A percentile compares a stretch with the other conserved stretches of the same genome.
Evolutionary conservation across 2,888 invertebrate species (phyloP).

Genomic region (Cheilosia variabilis): DNA sequence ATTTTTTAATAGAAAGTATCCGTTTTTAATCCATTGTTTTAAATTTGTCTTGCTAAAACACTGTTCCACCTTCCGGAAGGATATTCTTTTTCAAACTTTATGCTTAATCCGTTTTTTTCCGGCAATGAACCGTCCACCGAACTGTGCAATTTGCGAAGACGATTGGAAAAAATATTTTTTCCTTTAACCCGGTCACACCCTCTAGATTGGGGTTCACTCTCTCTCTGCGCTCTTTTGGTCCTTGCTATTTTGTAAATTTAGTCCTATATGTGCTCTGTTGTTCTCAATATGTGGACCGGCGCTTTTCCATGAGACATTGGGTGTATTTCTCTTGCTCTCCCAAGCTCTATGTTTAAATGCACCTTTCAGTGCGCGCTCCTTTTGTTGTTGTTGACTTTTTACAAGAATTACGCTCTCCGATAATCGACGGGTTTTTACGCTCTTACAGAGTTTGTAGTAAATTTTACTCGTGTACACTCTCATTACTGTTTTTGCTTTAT

Average conservation of each 20-base stretch:
- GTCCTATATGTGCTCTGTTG: slow-evolving; percentile 21
- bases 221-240: slow-evolving; percentile 59
- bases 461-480: slow-evolving; percentile 56
- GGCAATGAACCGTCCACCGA: slow-evolving; percentile 70
- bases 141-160: slow-evolving; percentile 72
- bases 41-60: slow-evolving; percentile 8
- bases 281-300: slow-evolving; percentile 31
- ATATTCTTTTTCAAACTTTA: slow-evolving; percentile 17
- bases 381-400: slow-evolving; percentile 70
- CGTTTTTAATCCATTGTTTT: neutral
- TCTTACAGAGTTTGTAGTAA: slow-evolving; percentile 67
- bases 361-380: slow-evolving; percentile 39
- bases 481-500: slow-evolving; percentile 29
- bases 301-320: slow-evolving; percentile 42
- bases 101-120: slow-evolving; percentile 32
- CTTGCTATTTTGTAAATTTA: slow-evolving; percentile 43
- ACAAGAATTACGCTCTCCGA: slow-evolving; percentile 22
- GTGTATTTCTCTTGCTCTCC: slow-evolving; percentile 22
- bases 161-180: slow-evolving; percentile 77
- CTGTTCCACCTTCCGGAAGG: slow-evolving; percentile 33
- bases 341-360: slow-evolving; percentile 6
- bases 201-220: slow-evolving; percentile 79
- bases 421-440: neutral
- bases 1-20: slow-evolving; percentile 2
- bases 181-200: slow-evolving; percentile 84